These are phyloP conservation scores for Pseudomyrmex concolor DNA, from an alignment of 1,140 invertebrate genomes.

Conservation along the genomic window DNA sequence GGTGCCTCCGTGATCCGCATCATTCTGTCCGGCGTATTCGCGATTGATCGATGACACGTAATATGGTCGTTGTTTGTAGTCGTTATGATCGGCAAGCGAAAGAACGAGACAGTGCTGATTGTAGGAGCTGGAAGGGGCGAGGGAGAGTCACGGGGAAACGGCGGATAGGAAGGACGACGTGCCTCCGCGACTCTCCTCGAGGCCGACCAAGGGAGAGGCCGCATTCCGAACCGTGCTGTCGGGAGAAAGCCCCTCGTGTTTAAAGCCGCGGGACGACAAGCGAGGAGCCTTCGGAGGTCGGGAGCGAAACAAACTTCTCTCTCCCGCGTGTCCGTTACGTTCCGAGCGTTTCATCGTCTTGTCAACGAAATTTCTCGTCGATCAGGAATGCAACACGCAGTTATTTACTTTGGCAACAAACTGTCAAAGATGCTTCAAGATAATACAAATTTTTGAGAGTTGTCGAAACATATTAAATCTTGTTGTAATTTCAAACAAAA, in stretches of 20 bases:
- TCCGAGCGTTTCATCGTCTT: neutral
- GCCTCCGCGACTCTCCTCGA: slow-evolving; percentile 51
- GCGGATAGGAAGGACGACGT: slow-evolving; percentile 70
- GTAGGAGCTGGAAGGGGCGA: neutral
- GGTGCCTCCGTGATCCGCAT: neutral
- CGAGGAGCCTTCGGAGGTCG: slow-evolving; percentile 27
- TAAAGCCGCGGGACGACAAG: slow-evolving; percentile 60
- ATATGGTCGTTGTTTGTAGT: neutral
- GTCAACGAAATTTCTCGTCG: slow-evolving; percentile 27
- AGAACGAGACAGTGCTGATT: slow-evolving; percentile 7
- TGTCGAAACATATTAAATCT: no score
- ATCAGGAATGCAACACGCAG: slow-evolving; percentile 1
- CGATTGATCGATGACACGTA: slow-evolving; percentile 57
- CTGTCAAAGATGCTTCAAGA: no score
- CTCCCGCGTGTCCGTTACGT: neutral
- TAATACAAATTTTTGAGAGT: no score
- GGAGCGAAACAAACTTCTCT: slow-evolving; percentile 16
- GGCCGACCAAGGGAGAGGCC: slow-evolving; percentile 68
- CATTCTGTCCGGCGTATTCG: slow-evolving; percentile 6
- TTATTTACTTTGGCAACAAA: no score
- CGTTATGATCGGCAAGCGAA: slow-evolving; percentile 13
- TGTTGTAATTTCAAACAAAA: no score
- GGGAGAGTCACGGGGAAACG: slow-evolving; percentile 26
- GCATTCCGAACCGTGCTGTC: slow-evolving; percentile 72
- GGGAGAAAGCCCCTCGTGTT: slow-evolving; percentile 78